Conservation (phyloP, 2,797 vertebrate genomes). For the Mus minutoides region DNA sequence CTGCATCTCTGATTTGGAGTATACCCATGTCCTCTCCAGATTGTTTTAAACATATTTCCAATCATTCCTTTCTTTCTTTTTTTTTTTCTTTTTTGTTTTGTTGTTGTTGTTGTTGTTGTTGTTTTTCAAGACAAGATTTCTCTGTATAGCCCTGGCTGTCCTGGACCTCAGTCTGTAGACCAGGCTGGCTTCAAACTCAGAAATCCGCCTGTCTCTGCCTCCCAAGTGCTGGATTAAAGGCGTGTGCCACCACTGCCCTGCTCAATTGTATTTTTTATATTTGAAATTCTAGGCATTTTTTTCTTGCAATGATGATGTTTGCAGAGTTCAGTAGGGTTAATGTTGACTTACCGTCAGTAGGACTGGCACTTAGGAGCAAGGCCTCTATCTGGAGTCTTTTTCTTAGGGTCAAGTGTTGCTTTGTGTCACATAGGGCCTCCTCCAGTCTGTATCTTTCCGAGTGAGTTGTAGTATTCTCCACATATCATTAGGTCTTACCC, state of each 20-base stretch:
- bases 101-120: too few relatives aligned
- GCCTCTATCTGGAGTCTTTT: background rate
- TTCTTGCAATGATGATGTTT: background rate
- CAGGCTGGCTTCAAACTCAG: too few relatives aligned
- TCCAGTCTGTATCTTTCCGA: too few relatives aligned
- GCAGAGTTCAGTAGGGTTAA: background rate
- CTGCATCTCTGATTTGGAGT: background rate
- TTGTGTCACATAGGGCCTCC: background rate
- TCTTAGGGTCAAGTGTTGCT: background rate
- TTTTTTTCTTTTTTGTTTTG: too few relatives aligned
- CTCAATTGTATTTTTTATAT: background rate
- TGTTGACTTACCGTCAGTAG: background rate
- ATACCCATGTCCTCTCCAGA: background rate
- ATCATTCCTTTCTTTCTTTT: background rate
- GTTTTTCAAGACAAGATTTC: too few relatives aligned
- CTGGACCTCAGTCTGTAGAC: too few relatives aligned
- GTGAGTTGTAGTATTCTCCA: background rate
- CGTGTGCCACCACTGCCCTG: too few relatives aligned
- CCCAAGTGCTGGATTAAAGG: too few relatives aligned
- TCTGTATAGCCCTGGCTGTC: too few relatives aligned
- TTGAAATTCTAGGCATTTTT: background rate
- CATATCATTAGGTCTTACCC: background rate
- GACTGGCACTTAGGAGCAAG: background rate
- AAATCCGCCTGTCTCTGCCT: too few relatives aligned
- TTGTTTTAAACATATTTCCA: background rate